Percentiles rank a stretch among this genome's conserved stretches.
phyloP scores from a whole-genome alignment of 2,888 invertebrate species.

The Nemoura dubitans region DNA sequence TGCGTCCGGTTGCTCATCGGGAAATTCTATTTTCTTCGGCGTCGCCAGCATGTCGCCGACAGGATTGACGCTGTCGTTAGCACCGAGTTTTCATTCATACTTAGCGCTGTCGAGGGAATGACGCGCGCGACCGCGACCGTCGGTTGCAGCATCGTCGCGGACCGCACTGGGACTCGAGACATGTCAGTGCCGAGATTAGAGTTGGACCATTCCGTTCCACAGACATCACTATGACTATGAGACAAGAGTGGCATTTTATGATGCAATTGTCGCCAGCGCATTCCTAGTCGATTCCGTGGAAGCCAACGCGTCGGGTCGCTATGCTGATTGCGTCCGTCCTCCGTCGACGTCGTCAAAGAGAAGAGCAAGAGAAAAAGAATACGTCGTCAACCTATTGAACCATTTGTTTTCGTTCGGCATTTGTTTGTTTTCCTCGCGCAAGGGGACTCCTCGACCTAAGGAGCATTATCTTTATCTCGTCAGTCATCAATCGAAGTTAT shows the following conservation, averaged over 20 bases:
- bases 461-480: slow-evolving; percentile 1
- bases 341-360: neutral
- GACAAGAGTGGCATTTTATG: neutral
- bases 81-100: neutral
- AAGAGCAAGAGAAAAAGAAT: neutral
- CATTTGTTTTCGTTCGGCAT: neutral
- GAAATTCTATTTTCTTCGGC: neutral
- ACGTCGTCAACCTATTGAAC: neutral
- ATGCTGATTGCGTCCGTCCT: neutral
- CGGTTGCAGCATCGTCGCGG: no score
- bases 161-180: no score
- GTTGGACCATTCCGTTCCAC: neutral
- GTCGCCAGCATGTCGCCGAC: neutral
- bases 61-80: neutral
- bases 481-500: neutral
- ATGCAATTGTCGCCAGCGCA: neutral
- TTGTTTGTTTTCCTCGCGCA: neutral
- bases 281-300: no score
- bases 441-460: neutral
- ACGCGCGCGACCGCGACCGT: neutral
- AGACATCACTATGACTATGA: no score
- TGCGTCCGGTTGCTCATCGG: neutral
- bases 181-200: no score
- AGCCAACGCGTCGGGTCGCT: neutral
- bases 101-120: neutral